Base-by-base conservation (phyloP, 2,888 invertebrate genomes). In the Xanthorhoe spadicearia region DNA sequence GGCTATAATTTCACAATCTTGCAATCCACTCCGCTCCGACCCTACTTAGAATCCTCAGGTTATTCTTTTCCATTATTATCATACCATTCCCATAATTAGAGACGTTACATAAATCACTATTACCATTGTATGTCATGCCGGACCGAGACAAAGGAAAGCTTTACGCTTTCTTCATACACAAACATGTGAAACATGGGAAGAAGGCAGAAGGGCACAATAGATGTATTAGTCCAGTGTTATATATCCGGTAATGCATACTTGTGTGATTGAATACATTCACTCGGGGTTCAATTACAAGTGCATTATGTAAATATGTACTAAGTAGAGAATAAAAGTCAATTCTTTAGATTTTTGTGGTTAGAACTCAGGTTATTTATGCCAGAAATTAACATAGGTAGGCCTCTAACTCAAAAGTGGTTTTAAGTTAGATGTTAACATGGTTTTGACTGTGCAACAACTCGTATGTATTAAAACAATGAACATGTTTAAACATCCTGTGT, bases 91-190 rank as follows among this genome's bases (percentile, higher is more conserved):
- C 43, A 65, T 66, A 48, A 66, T 62, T 58, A 66, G 66, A 58
- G 60, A 58, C 9, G 66, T 67, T 70, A 68, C 65, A 71, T 74
- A 71, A 72, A 71, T 69, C 66, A 70, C 61, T 49, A 43, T 35
- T 56, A 49, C 58, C 60, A 59, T 66, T 62, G 60, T 65, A 53
- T 18, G 52, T 28, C 35, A 59, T 56, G 68, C 66, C 67, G 60
- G 63, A 17, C 53, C 53, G 59, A 68, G 62, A 59, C 64, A 79
- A 75, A 75, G 70, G 71, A 71, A 69, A 68, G 65, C 59, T 72
- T 69, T 70, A 76, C 77, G 76, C 74, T 78, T 77, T 77, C 76
- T 75, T 72, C 57, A 63, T 46, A 50, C 63, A 72, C 69, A 71
- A 66, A 69, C 73, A 76, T 77, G 77, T 73, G 77, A 78, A 77